Conservation (phyloP, 2,888 invertebrate species). For the Ectropis crepuscularia region DNA sequence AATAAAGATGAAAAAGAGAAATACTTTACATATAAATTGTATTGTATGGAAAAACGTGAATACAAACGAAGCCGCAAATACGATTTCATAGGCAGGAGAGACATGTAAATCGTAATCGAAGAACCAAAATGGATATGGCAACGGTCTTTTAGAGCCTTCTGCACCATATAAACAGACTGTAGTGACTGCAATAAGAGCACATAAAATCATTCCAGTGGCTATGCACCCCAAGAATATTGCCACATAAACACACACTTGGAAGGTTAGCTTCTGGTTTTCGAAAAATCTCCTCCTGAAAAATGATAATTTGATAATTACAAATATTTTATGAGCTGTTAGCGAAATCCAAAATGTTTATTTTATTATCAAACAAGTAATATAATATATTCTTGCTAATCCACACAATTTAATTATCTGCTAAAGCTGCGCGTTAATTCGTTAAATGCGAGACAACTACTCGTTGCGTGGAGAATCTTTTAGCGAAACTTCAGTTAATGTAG, state of each 20-base stretch:
- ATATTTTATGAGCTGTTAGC: too few relatives aligned
- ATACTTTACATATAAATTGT: neutral
- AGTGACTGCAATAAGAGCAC: conserved; percentile 3
- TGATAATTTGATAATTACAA: too few relatives aligned
- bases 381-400: too few relatives aligned
- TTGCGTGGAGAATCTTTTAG: too few relatives aligned
- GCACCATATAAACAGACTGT: neutral
- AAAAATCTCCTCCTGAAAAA: conserved; percentile 30
- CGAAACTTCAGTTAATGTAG: too few relatives aligned
- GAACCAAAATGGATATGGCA: conserved; percentile 27
- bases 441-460: too few relatives aligned
- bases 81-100: conserved; percentile 21
- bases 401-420: too few relatives aligned
- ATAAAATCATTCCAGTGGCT: conserved; percentile 10
- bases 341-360: too few relatives aligned
- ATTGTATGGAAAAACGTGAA: conserved; percentile 20
- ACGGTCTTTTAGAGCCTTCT: conserved; percentile 11
- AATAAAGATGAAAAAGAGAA: neutral
- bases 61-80: conserved; percentile 7
- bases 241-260: conserved; percentile 19
- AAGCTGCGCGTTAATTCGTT: too few relatives aligned
- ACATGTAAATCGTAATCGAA: conserved; percentile 13
- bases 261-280: conserved; percentile 27
- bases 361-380: too few relatives aligned
- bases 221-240: conserved; percentile 15